Evolutionary conservation across 2,113 vertebrate genomes (phyloP).

Genomic region (Rhipidura dahli): DNA sequence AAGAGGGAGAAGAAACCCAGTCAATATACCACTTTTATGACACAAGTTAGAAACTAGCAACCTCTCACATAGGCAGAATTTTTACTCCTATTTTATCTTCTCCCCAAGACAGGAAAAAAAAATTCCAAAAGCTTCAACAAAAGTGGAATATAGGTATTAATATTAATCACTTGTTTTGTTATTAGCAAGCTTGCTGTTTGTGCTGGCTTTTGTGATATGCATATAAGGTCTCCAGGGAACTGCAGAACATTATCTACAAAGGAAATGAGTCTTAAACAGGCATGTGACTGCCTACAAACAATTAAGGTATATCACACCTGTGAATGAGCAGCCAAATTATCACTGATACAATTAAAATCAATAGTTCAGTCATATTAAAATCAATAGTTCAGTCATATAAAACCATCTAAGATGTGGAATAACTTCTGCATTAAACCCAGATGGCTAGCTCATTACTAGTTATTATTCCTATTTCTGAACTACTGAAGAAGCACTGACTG

Average conservation of each 20-base stretch:
- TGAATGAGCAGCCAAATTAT: slow-evolving; percentile 29
- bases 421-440: not conserved
- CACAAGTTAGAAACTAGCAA: not conserved
- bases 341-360: slow-evolving; percentile 49
- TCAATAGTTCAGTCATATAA: not conserved
- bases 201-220: slow-evolving; percentile 64
- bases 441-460: not conserved
- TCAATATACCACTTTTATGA: not conserved
- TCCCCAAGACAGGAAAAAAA: slow-evolving; percentile 16
- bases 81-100: slow-evolving; percentile 15
- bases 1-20: not conserved
- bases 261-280: slow-evolving; percentile 32
- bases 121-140: slow-evolving; percentile 40
- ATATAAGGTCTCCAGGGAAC: slow-evolving; percentile 23
- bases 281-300: slow-evolving; percentile 1
- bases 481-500: not conserved
- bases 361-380: not conserved
- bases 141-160: slow-evolving; percentile 59
- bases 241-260: slow-evolving; percentile 21
- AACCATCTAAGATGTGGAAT: not conserved
- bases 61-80: not conserved
- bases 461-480: not conserved
- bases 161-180: slow-evolving; percentile 68
- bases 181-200: slow-evolving; percentile 53
- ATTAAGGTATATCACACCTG: not conserved